These are phyloP conservation scores for Pteronura brasiliensis DNA, from an alignment of 2,113 vertebrate species.

Conservation along the genomic window DNA sequence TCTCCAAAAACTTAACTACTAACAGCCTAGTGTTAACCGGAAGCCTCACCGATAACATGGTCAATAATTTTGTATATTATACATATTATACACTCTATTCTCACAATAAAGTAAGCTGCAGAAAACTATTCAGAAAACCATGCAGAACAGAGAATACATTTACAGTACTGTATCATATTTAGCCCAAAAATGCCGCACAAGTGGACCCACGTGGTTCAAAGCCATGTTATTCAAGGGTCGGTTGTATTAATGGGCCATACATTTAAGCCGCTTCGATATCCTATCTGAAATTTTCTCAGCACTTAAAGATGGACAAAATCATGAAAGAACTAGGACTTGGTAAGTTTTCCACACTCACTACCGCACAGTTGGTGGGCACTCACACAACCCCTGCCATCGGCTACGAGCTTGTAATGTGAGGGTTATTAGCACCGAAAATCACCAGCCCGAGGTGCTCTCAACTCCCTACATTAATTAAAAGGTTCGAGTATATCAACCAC, in stretches of 20 bases:
- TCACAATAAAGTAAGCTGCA: neutral
- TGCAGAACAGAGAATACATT: neutral
- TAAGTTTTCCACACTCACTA: neutral
- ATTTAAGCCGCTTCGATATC: neutral
- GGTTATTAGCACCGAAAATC: neutral
- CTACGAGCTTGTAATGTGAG: accelerated
- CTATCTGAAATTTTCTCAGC: neutral
- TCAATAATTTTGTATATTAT: neutral
- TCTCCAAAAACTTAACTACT: neutral
- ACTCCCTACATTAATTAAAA: neutral
- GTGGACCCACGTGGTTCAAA: neutral
- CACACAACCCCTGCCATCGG: no score
- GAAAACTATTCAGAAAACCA: neutral
- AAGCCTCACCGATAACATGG: neutral
- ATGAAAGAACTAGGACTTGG: neutral
- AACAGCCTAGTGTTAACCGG: neutral
- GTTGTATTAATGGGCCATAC: neutral
- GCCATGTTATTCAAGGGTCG: neutral
- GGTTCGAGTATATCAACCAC: neutral
- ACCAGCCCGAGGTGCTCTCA: neutral
- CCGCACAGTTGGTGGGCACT: neutral
- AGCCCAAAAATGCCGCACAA: neutral
- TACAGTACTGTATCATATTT: neutral
- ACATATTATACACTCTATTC: neutral
- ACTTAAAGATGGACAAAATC: neutral